Base-by-base conservation (phyloP, 2,888 invertebrate species). In the Macaria notata region DNA sequence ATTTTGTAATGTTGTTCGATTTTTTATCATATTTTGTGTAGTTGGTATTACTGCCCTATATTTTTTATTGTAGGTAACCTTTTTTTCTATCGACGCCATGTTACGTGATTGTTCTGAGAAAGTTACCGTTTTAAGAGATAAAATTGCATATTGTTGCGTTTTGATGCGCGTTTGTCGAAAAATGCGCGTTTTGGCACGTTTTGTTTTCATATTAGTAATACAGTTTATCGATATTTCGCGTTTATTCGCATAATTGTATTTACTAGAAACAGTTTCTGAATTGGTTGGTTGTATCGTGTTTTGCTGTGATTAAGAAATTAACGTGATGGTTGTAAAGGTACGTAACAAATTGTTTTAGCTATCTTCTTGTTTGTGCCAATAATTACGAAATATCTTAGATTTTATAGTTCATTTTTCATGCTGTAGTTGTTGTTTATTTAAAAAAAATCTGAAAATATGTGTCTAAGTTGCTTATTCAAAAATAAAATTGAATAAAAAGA, bases 101-200 rank as follows among this genome's bases (percentile, higher is more conserved):
- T 59, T 59, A 59, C 59, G 59, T 59, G 59, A 59, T 51, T 31
- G 3, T 59, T 59, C 59, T 30, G 4, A 55, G 59, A 59, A 59
- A 54, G 54, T 52, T 6, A 38, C 44, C 29, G 29, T 55, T 55
- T 47, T 42, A 19, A 53, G 30, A 48, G 51, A 51, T 51, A 55
- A 43, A 61, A 51, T 55, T 55, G 54, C 57, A 57, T 55, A 44
- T 49, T 54, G 55, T 59, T 59, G 59, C 59, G 42, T 59, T 51
- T 54, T 51, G 8, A 39, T 44, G 30, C 36, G 46, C 53, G 49
- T 36, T 38, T 51, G 58, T 44, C 31, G 53, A 57, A 57, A 61
- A 64, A 60, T 39, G 47, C 57, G 50, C 61, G 56, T 54, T 56
- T 65, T 58, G 47, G 59, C 67, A 67, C 67, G 67, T 67, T 53